A percentile compares a stretch with the other conserved stretches of the same genome.
These are phyloP conservation scores for Chymomyza fuscimana DNA, from an alignment of 2,888 invertebrate species.

Conservation along the genomic window DNA sequence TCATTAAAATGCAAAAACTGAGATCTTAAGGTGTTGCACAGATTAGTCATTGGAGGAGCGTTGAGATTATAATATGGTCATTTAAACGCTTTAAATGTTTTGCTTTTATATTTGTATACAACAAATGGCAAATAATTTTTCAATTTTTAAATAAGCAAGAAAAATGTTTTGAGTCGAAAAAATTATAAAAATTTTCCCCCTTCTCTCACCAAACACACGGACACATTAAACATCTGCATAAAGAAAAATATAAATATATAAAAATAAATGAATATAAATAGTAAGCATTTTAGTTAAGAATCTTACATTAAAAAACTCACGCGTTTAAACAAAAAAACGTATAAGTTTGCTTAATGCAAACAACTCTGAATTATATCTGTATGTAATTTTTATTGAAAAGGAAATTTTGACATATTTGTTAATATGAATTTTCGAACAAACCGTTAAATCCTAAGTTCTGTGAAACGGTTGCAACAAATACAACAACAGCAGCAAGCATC, in stretches of 20 bases:
- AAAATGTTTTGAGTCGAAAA: constrained; percentile 7
- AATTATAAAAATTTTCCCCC: neutral
- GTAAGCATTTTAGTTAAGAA: constrained; percentile 72
- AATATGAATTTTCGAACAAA: constrained; percentile 38
- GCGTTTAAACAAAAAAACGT: constrained; percentile 29
- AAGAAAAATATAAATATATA: constrained; percentile 52
- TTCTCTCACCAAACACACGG: constrained; percentile 14
- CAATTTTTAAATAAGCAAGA: neutral
- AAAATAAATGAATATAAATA: constrained; percentile 68
- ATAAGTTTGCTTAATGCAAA: constrained; percentile 6
- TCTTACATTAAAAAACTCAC: constrained; percentile 59
- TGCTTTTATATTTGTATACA: constrained; percentile 42
- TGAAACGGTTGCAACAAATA: constrained; percentile 43
- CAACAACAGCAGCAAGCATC: constrained; percentile 29
- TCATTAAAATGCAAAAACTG: constrained; percentile 55
- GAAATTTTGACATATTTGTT: constrained; percentile 42
- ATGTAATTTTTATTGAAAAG: neutral
- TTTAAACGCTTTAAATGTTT: constrained; percentile 62
- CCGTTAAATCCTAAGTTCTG: constrained; percentile 70
- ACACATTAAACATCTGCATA: constrained; percentile 60
- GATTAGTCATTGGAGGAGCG: constrained; percentile 67
- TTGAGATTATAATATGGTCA: constrained; percentile 57
- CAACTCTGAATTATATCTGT: constrained; percentile 7
- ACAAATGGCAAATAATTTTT: neutral
- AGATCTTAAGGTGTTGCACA: constrained; percentile 46